Evolutionary conservation across 2,888 invertebrate genomes (phyloP).

Genomic region (Pheosia tremula): DNA sequence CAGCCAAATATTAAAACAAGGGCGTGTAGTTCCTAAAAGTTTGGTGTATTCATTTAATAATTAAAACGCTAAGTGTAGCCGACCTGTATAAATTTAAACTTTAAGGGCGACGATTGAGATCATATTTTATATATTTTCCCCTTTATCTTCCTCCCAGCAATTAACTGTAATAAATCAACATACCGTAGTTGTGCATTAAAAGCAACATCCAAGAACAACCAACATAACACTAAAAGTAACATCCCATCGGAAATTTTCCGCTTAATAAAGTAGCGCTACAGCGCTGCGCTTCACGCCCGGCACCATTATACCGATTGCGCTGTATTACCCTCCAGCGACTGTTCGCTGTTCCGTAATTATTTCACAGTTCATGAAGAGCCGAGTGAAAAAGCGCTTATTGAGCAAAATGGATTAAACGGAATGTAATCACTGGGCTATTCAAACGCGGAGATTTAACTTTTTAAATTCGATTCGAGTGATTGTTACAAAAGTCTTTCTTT

Average conservation of each 20-base stretch:
- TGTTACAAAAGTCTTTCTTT: too few relatives aligned
- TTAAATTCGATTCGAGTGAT: too few relatives aligned
- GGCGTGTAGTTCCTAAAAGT: too few relatives aligned
- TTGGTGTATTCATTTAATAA: too few relatives aligned
- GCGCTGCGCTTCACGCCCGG: background rate
- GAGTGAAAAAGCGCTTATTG: slow-evolving; percentile 1
- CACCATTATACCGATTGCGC: background rate
- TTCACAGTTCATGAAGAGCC: slow-evolving; percentile 1
- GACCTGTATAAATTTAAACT: too few relatives aligned
- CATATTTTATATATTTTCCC: too few relatives aligned
- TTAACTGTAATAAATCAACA: background rate
- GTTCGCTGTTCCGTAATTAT: background rate
- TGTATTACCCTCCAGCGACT: background rate
- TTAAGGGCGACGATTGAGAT: too few relatives aligned
- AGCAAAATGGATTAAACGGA: background rate
- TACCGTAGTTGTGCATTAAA: background rate
- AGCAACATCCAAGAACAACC: background rate
- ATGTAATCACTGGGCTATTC: background rate
- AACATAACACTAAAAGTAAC: background rate
- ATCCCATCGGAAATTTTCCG: background rate
- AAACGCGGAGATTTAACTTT: background rate
- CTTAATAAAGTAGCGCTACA: background rate
- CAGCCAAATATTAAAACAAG: too few relatives aligned
- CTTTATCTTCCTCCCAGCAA: too few relatives aligned
- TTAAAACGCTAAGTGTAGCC: too few relatives aligned